A percentile compares a stretch with the other conserved stretches of the same genome.
These are phyloP conservation scores for Ephialtes manifestator DNA, from an alignment of 2,888 invertebrate genomes.

Conservation along the genomic window DNA sequence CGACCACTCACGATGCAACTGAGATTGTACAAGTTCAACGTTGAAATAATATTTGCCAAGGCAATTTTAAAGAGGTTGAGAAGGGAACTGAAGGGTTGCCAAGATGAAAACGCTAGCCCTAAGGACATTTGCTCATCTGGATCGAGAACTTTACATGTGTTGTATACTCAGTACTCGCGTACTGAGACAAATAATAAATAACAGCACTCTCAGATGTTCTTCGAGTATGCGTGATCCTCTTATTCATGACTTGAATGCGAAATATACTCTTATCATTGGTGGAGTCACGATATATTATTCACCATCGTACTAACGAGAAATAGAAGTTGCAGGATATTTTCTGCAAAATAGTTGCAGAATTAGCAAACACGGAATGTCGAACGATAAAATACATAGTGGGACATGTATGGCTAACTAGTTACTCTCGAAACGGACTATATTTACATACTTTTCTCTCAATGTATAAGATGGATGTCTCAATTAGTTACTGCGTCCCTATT, in stretches of 20 bases:
- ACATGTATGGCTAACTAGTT: background rate
- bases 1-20: conserved; percentile 11
- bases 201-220: background rate
- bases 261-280: background rate
- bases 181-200: conserved; percentile 18
- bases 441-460: too few relatives aligned
- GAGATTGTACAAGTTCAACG: conserved; percentile 32
- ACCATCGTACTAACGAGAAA: background rate
- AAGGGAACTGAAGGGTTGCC: background rate
- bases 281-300: conserved; percentile 3
- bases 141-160: background rate
- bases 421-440: background rate
- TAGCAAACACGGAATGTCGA: background rate
- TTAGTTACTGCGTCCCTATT: too few relatives aligned
- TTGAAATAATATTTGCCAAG: conserved; percentile 39
- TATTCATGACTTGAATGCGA: background rate
- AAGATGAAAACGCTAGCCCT: conserved; percentile 2
- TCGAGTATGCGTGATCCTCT: background rate
- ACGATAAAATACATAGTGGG: background rate
- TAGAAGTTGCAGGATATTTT: background rate
- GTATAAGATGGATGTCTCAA: too few relatives aligned
- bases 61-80: conserved; percentile 23
- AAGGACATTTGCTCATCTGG: background rate
- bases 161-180: background rate
- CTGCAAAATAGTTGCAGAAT: background rate